Evolutionary conservation across 1,140 invertebrate species (phyloP).

Genomic region (Anoplolepis gracilipes): DNA sequence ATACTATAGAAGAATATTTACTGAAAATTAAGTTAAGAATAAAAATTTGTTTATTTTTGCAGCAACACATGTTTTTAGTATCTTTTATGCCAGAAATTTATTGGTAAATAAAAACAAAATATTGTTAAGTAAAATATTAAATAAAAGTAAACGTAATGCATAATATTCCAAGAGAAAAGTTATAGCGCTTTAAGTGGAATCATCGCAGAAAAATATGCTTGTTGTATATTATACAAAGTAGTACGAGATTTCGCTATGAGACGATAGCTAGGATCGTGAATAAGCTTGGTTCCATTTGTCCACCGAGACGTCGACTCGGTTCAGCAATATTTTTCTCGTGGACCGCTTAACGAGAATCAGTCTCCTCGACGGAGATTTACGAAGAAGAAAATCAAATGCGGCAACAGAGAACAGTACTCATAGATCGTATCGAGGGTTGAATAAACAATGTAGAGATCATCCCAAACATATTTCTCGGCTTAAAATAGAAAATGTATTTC

Average conservation of each 20-base stretch:
- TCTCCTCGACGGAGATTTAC: conserved; percentile 15
- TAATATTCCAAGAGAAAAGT: background rate
- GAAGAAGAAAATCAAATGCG: conserved; percentile 18
- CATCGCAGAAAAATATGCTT: background rate
- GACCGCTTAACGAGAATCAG: conserved; percentile 40
- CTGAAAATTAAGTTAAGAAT: background rate
- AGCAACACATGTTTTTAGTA: background rate
- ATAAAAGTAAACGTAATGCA: too few relatives aligned
- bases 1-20: background rate
- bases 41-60: background rate
- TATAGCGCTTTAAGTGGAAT: background rate
- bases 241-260: background rate
- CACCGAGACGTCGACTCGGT: background rate
- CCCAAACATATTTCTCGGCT: background rate
- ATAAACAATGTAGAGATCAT: background rate
- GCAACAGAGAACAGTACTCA: background rate
- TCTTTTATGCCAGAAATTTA: background rate
- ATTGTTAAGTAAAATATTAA: background rate
- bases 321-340: conserved; percentile 54
- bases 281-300: conserved; percentile 24
- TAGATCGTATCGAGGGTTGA: background rate
- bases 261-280: background rate
- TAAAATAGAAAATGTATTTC: background rate
- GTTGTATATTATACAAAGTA: background rate
- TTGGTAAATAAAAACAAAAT: background rate